A percentile compares a stretch with the other conserved stretches of the same genome.
Conservation (phyloP, 2,797 vertebrate genomes). For the Brotula barbata region DNA sequence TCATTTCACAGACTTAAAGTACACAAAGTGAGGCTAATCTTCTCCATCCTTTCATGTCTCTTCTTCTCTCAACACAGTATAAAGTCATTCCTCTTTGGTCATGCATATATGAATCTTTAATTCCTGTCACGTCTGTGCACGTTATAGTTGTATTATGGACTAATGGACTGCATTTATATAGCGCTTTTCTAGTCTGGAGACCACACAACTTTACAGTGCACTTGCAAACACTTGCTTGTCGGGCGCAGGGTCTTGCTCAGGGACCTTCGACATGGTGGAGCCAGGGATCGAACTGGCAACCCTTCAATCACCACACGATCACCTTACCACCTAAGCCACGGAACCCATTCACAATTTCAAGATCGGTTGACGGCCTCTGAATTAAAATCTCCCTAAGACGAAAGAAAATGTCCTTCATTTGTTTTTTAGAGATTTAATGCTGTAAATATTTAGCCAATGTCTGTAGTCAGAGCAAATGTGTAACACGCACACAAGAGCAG, state of each 20-base stretch:
- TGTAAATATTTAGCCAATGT: constrained; percentile 29
- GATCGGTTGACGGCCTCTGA: constrained; percentile 59
- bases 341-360: constrained; percentile 52
- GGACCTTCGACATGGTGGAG: no score
- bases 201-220: no score
- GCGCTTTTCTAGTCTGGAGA: no score
- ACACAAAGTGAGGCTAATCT: constrained; percentile 8
- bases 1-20: no score
- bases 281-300: no score
- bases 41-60: neutral
- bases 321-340: no score
- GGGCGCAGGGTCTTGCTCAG: no score
- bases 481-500: neutral
- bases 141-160: constrained; percentile 40
- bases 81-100: constrained; percentile 25
- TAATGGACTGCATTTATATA: no score
- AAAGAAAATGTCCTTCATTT: constrained; percentile 25
- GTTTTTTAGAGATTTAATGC: constrained; percentile 27
- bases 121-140: constrained; percentile 46
- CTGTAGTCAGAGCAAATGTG: constrained; percentile 26
- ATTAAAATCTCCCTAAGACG: constrained; percentile 46
- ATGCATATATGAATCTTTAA: constrained; percentile 38
- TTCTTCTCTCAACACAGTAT: constrained; percentile 12
- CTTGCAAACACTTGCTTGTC: no score
- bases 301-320: no score